These are phyloP conservation scores for Notiomystis cincta DNA, from an alignment of 2,113 vertebrate species.

Conservation along the genomic window DNA sequence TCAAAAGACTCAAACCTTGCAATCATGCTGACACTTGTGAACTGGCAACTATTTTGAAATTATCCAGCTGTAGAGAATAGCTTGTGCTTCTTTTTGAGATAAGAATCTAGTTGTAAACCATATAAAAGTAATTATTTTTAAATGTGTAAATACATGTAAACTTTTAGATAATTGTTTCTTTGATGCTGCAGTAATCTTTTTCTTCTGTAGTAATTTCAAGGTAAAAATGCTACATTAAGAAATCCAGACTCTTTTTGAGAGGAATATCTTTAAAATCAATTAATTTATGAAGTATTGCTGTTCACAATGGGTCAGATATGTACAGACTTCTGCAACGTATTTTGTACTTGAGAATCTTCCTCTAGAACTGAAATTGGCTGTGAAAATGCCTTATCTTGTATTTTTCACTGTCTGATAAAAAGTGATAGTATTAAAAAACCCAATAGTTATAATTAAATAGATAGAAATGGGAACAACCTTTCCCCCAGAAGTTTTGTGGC, in stretches of 20 bases:
- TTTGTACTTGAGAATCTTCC: conserved; percentile 36
- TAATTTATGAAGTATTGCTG: neutral
- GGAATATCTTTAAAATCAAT: conserved; percentile 1
- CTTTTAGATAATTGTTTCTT: conserved; percentile 50
- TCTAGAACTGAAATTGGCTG: neutral
- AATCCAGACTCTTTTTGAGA: neutral
- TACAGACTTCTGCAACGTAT: neutral
- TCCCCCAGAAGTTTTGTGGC: neutral
- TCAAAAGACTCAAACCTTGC: neutral
- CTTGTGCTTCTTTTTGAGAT: conserved; percentile 27
- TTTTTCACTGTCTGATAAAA: conserved; percentile 3
- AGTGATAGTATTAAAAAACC: neutral
- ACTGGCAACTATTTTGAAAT: neutral
- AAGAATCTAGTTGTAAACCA: conserved; percentile 22
- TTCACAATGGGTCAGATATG: neutral
- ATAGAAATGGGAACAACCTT: neutral
- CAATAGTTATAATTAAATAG: neutral
- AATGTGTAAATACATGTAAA: conserved; percentile 66
- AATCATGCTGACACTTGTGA: neutral
- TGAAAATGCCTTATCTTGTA: conserved; percentile 27
- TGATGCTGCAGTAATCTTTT: conserved; percentile 51
- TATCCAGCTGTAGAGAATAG: neutral
- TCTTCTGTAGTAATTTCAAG: conserved; percentile 31
- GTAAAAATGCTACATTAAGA: conserved; percentile 4
- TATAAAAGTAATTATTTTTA: conserved; percentile 50